A percentile compares a stretch with the other conserved stretches of the same genome.
These are phyloP conservation scores for Drosophila kepulauana DNA, from an alignment of 1,140 invertebrate genomes.

Conservation along the genomic window DNA sequence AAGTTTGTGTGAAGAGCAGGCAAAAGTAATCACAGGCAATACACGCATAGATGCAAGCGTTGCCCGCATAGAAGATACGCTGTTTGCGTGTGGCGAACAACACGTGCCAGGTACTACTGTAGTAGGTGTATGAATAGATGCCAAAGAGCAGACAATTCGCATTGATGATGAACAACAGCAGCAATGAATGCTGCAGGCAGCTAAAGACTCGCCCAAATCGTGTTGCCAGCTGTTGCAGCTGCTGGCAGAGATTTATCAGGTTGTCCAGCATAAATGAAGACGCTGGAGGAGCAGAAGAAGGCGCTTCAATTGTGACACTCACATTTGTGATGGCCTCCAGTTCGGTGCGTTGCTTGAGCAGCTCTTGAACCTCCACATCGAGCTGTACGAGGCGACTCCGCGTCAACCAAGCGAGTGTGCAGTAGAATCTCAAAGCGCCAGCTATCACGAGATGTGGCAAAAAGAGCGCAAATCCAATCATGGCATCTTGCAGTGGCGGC, in stretches of 20 bases:
- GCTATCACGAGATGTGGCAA: slow-evolving; percentile 67
- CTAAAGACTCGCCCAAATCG: slow-evolving; percentile 31
- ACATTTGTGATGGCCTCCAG: slow-evolving; percentile 18
- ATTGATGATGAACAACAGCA: slow-evolving; percentile 66
- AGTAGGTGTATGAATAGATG: slow-evolving; percentile 56
- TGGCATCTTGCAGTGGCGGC: slow-evolving; percentile 65
- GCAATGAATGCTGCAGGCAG: slow-evolving; percentile 52
- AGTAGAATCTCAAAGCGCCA: slow-evolving; percentile 61
- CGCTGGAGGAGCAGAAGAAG: not conserved
- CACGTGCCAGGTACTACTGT: slow-evolving; percentile 60
- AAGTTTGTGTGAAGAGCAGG: slow-evolving; percentile 41
- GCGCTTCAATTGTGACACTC: slow-evolving; percentile 13
- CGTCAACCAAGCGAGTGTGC: slow-evolving; percentile 52
- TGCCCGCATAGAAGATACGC: slow-evolving; percentile 73
- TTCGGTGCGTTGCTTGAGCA: slow-evolving; percentile 20
- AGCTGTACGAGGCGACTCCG: slow-evolving; percentile 37
- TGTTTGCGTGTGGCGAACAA: slow-evolving; percentile 56
- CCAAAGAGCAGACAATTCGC: slow-evolving; percentile 65
- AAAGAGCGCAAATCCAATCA: slow-evolving; percentile 66
- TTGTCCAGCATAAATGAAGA: slow-evolving; percentile 10
- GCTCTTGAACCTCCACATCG: slow-evolving; percentile 19
- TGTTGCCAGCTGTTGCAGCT: slow-evolving; percentile 44
- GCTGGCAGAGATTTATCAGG: slow-evolving; percentile 22
- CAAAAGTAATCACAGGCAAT: slow-evolving; percentile 69
- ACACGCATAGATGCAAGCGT: slow-evolving; percentile 67